phyloP scores from a whole-genome alignment of 92 coral and sea anemone genomes.

The Siderastrea radians region DNA sequence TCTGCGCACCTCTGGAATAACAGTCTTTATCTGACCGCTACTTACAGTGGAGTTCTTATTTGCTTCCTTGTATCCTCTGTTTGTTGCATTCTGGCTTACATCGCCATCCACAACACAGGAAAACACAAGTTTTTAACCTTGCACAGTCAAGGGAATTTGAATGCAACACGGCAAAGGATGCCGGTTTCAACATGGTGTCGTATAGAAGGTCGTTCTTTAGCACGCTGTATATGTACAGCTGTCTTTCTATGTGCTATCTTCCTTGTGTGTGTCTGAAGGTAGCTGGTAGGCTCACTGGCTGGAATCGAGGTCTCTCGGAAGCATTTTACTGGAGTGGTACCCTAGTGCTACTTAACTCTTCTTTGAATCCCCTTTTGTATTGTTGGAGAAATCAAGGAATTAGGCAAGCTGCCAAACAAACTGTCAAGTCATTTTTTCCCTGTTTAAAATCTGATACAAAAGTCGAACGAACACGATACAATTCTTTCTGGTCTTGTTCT shows the following conservation, averaged over 20 bases:
- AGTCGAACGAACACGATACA: neutral
- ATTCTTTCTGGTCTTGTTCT: too few species aligned
- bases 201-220: neutral
- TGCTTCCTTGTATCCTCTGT: neutral
- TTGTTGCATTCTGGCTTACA: conserved; percentile 12
- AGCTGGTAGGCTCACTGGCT: neutral
- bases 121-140: neutral
- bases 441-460: neutral
- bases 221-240: neutral
- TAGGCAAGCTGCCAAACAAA: conserved; percentile 16
- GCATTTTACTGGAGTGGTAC: conserved; percentile 19
- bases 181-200: neutral
- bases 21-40: conserved; percentile 2
- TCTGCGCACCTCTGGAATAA: conserved; percentile 3
- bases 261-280: conserved; percentile 13
- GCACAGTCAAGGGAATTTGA: neutral
- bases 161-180: neutral
- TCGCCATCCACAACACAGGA: neutral
- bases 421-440: neutral
- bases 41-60: neutral
- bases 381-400: conserved; percentile 30
- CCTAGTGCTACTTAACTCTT: conserved; percentile 5
- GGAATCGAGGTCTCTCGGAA: neutral
- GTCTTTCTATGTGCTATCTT: conserved; percentile 7
- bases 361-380: conserved; percentile 8